A percentile compares a stretch with the other conserved stretches of the same genome.
Conservation (phyloP, 2,113 vertebrate species). For the Sclerurus mexicanus region DNA sequence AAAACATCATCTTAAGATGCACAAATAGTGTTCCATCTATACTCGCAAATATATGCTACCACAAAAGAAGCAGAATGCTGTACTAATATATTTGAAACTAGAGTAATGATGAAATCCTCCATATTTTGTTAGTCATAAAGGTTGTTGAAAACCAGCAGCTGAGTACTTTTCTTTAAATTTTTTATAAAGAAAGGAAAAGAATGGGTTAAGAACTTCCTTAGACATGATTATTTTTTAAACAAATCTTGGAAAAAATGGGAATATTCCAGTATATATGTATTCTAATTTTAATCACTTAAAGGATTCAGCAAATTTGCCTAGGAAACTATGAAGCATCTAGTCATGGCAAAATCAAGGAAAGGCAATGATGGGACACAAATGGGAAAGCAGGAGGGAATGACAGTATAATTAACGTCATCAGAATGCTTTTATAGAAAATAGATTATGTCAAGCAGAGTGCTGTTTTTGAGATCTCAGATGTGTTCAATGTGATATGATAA, state of each 20-base stretch:
- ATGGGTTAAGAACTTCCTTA: not conserved
- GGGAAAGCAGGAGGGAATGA: not conserved
- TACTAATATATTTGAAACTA: not conserved
- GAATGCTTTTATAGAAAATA: not conserved
- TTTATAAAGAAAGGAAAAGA: not conserved
- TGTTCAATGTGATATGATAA: not conserved
- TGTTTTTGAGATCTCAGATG: not conserved
- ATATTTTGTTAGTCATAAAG: not conserved
- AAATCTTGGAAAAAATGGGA: not conserved
- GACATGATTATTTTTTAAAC: not conserved
- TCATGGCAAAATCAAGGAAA: not conserved
- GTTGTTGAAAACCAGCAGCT: not conserved
- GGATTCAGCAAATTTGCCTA: not conserved
- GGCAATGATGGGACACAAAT: not conserved
- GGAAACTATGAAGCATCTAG: not conserved
- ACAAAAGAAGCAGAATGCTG: not conserved
- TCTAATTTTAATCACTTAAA: not conserved
- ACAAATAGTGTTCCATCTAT: not conserved
- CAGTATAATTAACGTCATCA: not conserved
- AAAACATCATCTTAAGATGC: not conserved
- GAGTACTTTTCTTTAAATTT: not conserved
- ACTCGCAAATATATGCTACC: not conserved
- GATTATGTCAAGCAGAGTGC: not conserved
- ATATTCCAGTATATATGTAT: not conserved
- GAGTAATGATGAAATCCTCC: not conserved